Percentiles rank a stretch among this genome's conserved stretches.
These are phyloP conservation scores for Acanthosoma haemorrhoidale DNA, from an alignment of 2,888 invertebrate species.

Conservation along the genomic window DNA sequence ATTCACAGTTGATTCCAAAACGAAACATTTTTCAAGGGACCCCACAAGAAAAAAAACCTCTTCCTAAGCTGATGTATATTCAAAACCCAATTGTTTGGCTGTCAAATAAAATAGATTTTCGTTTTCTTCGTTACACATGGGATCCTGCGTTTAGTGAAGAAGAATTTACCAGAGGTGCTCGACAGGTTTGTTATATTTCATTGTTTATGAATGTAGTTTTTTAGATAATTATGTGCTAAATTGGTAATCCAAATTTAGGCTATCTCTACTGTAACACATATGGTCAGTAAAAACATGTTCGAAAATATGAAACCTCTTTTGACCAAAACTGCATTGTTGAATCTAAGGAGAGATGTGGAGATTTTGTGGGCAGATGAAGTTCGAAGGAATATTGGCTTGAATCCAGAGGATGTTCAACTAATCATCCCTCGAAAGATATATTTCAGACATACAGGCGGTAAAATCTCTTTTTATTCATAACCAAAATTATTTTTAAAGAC, in stretches of 20 bases:
- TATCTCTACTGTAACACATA: constrained; percentile 34
- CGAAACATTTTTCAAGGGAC: constrained; percentile 24
- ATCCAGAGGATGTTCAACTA: constrained; percentile 37
- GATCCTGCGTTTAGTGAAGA: constrained; percentile 37
- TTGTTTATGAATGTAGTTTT: background rate
- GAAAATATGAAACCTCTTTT: constrained; percentile 35
- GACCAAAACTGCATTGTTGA: constrained; percentile 35
- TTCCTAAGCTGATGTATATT: constrained; percentile 36
- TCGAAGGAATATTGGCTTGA: constrained; percentile 34
- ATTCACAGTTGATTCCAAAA: constrained; percentile 13
- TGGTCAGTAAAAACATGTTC: constrained; percentile 35
- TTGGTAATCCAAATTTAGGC: constrained; percentile 26
- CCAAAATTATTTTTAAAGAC: too few species aligned
- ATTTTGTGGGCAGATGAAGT: constrained; percentile 38
- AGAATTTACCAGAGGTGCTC: constrained; percentile 37
- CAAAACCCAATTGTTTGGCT: constrained; percentile 39
- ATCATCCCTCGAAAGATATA: constrained; percentile 37
- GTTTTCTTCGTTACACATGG: constrained; percentile 32
- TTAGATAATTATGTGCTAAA: background rate
- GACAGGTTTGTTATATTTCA: constrained; percentile 30
- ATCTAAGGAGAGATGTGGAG: constrained; percentile 35
- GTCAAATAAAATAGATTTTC: constrained; percentile 37
- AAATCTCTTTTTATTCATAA: background rate
- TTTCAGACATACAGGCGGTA: constrained; percentile 32
- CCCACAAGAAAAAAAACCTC: constrained; percentile 22